Evolutionary conservation across 1,140 invertebrate genomes (phyloP).

Genomic region (Limonius californicus): DNA sequence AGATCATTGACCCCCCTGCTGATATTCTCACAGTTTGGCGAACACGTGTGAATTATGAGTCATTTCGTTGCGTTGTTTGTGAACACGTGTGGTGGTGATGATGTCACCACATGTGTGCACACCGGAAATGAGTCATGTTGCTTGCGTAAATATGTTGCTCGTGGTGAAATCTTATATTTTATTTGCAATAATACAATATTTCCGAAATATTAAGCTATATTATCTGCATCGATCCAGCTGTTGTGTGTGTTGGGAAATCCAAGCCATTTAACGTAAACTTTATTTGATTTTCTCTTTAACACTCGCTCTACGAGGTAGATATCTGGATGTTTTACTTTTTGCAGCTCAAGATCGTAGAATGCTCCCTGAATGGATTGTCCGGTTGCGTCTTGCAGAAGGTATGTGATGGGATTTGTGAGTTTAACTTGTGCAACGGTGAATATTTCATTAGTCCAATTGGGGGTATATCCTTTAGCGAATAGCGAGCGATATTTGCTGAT

Average conservation of each 20-base stretch:
- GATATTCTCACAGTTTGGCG: too few species aligned
- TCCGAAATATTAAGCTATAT: too few species aligned
- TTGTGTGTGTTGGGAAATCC: constrained; percentile 31
- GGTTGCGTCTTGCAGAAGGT: constrained; percentile 18
- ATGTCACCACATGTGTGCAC: too few species aligned
- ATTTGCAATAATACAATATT: too few species aligned
- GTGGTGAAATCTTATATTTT: too few species aligned
- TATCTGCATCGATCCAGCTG: constrained; percentile 17
- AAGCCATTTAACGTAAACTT: constrained; percentile 43
- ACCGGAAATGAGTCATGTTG: too few species aligned
- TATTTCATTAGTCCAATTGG: constrained; percentile 38
- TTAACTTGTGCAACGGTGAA: constrained; percentile 33
- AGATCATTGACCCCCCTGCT: too few species aligned
- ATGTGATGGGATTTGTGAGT: constrained; percentile 23
- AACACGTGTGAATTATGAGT: too few species aligned
- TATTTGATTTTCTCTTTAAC: constrained; percentile 31
- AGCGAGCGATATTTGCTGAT: constrained; percentile 34
- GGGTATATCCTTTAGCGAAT: constrained; percentile 39
- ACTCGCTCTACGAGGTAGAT: constrained; percentile 38
- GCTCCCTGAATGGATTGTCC: constrained; percentile 25
- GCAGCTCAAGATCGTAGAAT: constrained; percentile 37
- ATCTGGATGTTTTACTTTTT: constrained; percentile 28
- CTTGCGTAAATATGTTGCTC: too few species aligned
- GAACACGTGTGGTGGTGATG: too few species aligned
- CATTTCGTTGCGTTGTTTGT: too few species aligned